A percentile compares a stretch with the other conserved stretches of the same genome.
These are phyloP conservation scores for Zoanthus sansibaricus DNA, from an alignment of 92 coral and sea anemone species.

Conservation along the genomic window DNA sequence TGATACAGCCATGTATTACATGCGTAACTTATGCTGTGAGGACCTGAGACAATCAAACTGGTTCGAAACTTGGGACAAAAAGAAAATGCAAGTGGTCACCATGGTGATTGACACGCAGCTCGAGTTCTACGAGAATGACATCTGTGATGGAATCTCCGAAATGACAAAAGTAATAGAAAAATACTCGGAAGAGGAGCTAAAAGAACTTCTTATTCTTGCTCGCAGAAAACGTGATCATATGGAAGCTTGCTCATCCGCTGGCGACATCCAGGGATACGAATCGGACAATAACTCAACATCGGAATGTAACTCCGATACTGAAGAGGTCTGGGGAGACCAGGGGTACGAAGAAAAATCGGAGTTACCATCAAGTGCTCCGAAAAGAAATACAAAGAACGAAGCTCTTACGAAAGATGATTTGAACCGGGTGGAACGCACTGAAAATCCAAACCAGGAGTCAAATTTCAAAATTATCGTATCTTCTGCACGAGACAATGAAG, in stretches of 20 bases:
- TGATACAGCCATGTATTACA: conserved; percentile 74
- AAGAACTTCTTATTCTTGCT: conserved; percentile 51
- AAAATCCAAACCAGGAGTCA: too few species aligned
- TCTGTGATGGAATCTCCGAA: conserved; percentile 83
- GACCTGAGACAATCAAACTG: conserved; percentile 84
- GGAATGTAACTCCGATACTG: not conserved
- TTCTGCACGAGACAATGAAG: too few species aligned
- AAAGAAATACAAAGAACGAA: not conserved
- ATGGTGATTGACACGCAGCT: conserved; percentile 69
- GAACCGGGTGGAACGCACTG: not conserved
- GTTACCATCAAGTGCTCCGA: not conserved
- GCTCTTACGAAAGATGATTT: conserved; percentile 4
- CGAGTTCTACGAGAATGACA: conserved; percentile 81
- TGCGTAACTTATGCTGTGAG: conserved; percentile 88
- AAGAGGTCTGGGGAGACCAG: not conserved
- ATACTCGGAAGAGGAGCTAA: conserved; percentile 66
- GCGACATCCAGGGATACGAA: not conserved
- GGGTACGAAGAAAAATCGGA: not conserved
- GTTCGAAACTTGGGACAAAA: conserved; percentile 73
- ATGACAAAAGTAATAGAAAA: conserved; percentile 67
- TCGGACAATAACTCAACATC: conserved; percentile 18
- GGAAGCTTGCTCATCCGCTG: conserved; percentile 15
- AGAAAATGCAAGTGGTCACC: conserved; percentile 70
- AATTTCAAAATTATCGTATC: too few species aligned
- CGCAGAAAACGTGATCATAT: conserved; percentile 17